A percentile compares a stretch with the other conserved stretches of the same genome.
These are phyloP conservation scores for Empis stercorea DNA, from an alignment of 2,888 invertebrate genomes.

Conservation along the genomic window DNA sequence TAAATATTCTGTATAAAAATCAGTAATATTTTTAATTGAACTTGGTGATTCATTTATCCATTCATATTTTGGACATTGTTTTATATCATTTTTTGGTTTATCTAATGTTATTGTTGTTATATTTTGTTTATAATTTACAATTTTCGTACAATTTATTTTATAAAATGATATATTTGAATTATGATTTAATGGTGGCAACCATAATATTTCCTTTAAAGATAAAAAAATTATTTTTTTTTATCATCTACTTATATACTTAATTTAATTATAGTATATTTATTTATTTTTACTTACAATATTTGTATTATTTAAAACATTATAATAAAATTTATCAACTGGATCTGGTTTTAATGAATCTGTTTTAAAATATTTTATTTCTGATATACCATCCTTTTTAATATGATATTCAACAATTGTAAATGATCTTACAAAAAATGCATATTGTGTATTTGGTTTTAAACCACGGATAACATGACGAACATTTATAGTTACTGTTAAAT, in stretches of 20 bases:
- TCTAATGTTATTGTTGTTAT: too few species aligned
- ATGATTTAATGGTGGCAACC: background rate
- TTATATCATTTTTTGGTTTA: background rate
- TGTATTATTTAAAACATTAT: conserved; percentile 19
- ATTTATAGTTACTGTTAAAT: conserved; percentile 29
- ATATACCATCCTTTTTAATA: conserved; percentile 57
- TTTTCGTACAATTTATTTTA: too few species aligned
- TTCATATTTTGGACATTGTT: background rate
- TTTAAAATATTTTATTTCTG: conserved; percentile 69
- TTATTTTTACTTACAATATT: conserved; percentile 23
- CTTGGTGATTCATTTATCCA: too few species aligned
- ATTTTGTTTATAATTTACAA: too few species aligned
- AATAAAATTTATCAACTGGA: conserved; percentile 24
- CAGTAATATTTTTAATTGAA: too few species aligned
- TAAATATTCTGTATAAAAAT: too few species aligned
- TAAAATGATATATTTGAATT: too few species aligned
- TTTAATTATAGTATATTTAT: background rate
- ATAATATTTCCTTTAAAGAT: background rate
- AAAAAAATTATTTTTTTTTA: background rate
- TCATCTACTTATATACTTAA: background rate
- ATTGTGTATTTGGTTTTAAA: conserved; percentile 79
- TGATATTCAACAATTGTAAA: conserved; percentile 67
- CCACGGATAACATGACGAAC: conserved; percentile 46
- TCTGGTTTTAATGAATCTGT: conserved; percentile 35
- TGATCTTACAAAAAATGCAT: conserved; percentile 89